Percentiles rank a stretch among this genome's conserved stretches.
phyloP scores from a whole-genome alignment of 1,140 invertebrate species.

The Olivierus martensii region DNA sequence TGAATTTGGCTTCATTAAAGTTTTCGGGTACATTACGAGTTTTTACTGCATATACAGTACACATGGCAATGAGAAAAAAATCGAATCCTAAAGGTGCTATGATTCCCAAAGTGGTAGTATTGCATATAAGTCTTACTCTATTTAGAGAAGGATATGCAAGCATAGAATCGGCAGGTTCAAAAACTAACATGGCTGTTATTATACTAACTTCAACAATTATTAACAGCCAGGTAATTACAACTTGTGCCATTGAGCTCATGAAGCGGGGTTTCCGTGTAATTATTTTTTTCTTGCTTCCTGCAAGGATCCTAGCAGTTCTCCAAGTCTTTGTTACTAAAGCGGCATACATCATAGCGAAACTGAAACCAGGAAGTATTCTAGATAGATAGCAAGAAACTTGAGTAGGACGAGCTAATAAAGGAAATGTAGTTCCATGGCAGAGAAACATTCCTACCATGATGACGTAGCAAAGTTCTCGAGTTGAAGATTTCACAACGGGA shows the following conservation, averaged over 20 bases:
- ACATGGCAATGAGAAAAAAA: slow-evolving; percentile 58
- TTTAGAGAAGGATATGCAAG: slow-evolving; percentile 39
- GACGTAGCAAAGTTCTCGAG: slow-evolving; percentile 50
- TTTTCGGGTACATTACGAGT: slow-evolving; percentile 76
- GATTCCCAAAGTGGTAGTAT: slow-evolving; percentile 46
- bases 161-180: slow-evolving; percentile 49
- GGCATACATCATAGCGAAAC: slow-evolving; percentile 70
- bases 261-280: slow-evolving; percentile 60
- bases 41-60: slow-evolving; percentile 71
- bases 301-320: slow-evolving; percentile 65
- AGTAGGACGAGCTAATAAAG: slow-evolving; percentile 54
- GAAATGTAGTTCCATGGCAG: slow-evolving; percentile 44
- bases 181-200: slow-evolving; percentile 48
- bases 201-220: slow-evolving; percentile 55
- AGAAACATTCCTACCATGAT: slow-evolving; percentile 47
- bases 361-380: slow-evolving; percentile 54
- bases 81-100: slow-evolving; percentile 63
- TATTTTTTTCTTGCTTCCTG: slow-evolving; percentile 63
- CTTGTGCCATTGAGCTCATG: slow-evolving; percentile 43
- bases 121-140: slow-evolving; percentile 49
- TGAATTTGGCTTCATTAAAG: slow-evolving; percentile 74
- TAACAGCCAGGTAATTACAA: slow-evolving; percentile 48
- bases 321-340: slow-evolving; percentile 74
- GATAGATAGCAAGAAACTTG: slow-evolving; percentile 48
- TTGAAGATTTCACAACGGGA: slow-evolving; percentile 52